Evolutionary conservation across 92 coral and sea anemone species (phyloP), one percentile per base, ranked within the genome.

Genomic region (Blastomussa wellsi): DNA sequence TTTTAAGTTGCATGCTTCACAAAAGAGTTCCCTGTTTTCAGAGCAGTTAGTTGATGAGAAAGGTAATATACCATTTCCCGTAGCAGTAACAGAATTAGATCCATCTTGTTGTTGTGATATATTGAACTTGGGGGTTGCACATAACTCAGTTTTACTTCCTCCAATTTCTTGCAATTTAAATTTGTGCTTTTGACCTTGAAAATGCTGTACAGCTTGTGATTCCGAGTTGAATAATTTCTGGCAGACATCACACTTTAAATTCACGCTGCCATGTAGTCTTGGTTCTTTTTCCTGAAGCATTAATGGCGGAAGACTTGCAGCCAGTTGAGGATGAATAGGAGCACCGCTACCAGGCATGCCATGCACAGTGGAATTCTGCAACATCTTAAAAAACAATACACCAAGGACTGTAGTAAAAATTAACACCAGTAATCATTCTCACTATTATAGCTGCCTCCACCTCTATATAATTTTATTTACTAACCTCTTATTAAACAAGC

Each of bases 151-250:
- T 5, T n/a, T 62, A 67, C 55, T 79, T 13, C 7, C 55, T 79
- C 17, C 22, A 0, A 64, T 28, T 14, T 28, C 16, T 28, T 81
- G 77, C 41, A 81, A 36, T 70, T 53, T 88, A 52, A 70, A 74
- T 22, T 72, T 55, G 73, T 83, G 86, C 12, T 38, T 29, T 49
- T 39, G 86, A 72, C 98, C 91, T 71, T 80, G 82, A 77, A 88
- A 88, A 68, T 96, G 98, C 22, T 92, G 95, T 29, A 83, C 84
- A 42, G 93, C 93, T 78, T 96, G 98, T 1, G 78, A 74, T 22
- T 81, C 79, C 7, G 98, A 96, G 79, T 96, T 96, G 70, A 96
- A 96, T 42, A 47, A 57, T 79, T 90, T 94, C n/a, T 87, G 85
- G 57, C 98, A 96, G 44, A 92, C 60, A 3, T 79, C 66, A 24